These are phyloP conservation scores for Drosophila ogumai DNA, from an alignment of 1,140 invertebrate species.

Conservation along the genomic window DNA sequence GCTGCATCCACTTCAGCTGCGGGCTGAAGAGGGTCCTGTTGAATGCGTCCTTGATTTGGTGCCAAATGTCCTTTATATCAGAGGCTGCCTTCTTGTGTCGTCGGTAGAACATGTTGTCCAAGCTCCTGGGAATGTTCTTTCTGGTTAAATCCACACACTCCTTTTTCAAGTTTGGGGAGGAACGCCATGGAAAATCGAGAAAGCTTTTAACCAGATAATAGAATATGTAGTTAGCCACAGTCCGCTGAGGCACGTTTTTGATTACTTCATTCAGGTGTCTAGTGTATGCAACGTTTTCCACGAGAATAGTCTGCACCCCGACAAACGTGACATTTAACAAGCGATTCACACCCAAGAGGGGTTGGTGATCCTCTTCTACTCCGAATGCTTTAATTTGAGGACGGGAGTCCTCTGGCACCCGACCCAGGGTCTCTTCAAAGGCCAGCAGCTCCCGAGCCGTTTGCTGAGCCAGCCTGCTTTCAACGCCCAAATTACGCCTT, in stretches of 20 bases:
- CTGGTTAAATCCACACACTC: not conserved
- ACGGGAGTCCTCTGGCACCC: no score
- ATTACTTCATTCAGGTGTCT: not conserved
- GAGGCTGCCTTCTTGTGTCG: constrained; percentile 1
- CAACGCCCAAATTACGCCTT: not conserved
- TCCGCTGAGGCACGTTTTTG: not conserved
- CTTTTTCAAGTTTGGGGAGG: not conserved
- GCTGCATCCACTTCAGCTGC: not conserved
- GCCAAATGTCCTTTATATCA: not conserved
- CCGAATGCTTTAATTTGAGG: not conserved
- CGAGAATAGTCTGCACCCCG: not conserved
- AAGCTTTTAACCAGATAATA: not conserved
- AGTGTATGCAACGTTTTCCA: not conserved
- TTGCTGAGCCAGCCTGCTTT: not conserved
- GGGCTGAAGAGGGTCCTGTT: not conserved
- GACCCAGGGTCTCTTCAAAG: not conserved
- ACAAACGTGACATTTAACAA: not conserved
- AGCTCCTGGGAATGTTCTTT: not conserved
- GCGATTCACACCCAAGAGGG: not conserved
- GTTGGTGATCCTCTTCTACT: not conserved
- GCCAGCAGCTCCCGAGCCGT: not conserved
- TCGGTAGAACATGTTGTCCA: not conserved
- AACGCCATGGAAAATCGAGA: not conserved
- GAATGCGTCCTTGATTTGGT: not conserved
- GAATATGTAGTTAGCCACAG: not conserved